A percentile compares a stretch with the other conserved stretches of the same genome.
phyloP scores from a whole-genome alignment of 2,888 invertebrate species.

The Trisateles emortualis region DNA sequence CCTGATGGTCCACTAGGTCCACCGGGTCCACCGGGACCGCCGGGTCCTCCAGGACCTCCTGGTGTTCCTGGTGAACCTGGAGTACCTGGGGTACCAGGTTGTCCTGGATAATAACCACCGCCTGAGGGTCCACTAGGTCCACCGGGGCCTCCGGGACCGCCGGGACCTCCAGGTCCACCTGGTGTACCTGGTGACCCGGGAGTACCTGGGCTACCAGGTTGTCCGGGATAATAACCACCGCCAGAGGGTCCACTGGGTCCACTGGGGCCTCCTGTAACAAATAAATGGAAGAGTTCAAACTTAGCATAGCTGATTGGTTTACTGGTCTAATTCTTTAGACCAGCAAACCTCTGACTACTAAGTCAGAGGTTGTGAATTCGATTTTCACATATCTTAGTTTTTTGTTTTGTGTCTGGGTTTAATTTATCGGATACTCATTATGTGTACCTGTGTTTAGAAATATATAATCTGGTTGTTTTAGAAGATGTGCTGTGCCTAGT shows the following conservation, averaged over 20 bases:
- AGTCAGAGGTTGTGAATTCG: too few relatives aligned
- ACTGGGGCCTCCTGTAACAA: constrained; percentile 45
- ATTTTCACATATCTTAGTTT: too few relatives aligned
- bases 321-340: too few relatives aligned
- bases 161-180: constrained; percentile 48
- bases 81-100: constrained; percentile 32
- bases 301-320: too few relatives aligned
- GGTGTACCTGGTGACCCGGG: constrained; percentile 43
- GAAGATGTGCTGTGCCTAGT: too few relatives aligned
- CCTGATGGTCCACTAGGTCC: constrained; percentile 29
- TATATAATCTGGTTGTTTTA: too few relatives aligned
- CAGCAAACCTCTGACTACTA: too few relatives aligned
- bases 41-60: constrained; percentile 27
- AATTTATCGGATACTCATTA: too few relatives aligned
- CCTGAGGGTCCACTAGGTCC: constrained; percentile 17
- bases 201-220: constrained; percentile 42
- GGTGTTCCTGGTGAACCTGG: constrained; percentile 36
- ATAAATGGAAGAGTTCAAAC: too few relatives aligned
- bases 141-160: constrained; percentile 53
- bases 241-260: constrained; percentile 29
- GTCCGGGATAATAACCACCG: constrained; percentile 18
- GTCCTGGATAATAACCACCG: constrained; percentile 33
- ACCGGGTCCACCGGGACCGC: constrained; percentile 62
- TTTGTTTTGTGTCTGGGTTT: too few relatives aligned
- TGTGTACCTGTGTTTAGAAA: too few relatives aligned